Percentiles rank a stretch among this genome's conserved stretches.
Conservation (phyloP, 2,888 invertebrate genomes). For the Phalera bucephala region DNA sequence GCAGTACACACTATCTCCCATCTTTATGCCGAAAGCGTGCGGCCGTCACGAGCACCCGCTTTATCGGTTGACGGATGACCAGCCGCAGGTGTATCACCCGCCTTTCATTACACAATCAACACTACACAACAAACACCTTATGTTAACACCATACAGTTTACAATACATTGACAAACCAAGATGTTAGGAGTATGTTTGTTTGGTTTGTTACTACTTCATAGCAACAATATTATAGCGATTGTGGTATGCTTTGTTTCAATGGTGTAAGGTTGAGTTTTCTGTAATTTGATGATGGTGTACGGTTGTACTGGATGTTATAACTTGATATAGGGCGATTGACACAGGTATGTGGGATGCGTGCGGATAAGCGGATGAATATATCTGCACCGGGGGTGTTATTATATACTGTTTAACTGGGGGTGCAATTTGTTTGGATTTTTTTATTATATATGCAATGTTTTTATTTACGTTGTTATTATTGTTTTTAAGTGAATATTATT, state of each 20-base stretch:
- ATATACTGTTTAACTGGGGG: conserved; percentile 8
- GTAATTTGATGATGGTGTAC: not conserved
- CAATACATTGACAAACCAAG: too few relatives aligned
- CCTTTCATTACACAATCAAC: conserved; percentile 13
- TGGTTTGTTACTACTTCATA: conserved; percentile 35
- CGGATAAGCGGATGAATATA: too few relatives aligned
- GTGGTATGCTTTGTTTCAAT: too few relatives aligned
- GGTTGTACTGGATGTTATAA: conserved; percentile 21
- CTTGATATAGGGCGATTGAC: too few relatives aligned
- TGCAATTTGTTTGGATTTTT: not conserved
- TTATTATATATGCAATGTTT: too few relatives aligned
- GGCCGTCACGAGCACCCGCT: too few relatives aligned
- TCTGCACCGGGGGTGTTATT: conserved; percentile 32
- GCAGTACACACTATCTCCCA: conserved; percentile 17
- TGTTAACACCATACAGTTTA: conserved; percentile 3
- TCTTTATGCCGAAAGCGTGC: too few relatives aligned
- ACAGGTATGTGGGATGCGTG: too few relatives aligned
- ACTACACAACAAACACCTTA: conserved; percentile 16
- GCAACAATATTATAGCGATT: conserved; percentile 25
- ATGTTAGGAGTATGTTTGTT: conserved; percentile 5
- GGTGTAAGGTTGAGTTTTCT: conserved; percentile 10
- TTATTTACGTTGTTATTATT: too few relatives aligned
- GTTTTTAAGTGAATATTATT: too few relatives aligned
- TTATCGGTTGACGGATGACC: conserved; percentile 48
- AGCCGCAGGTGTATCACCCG: conserved; percentile 47